Evolutionary conservation across 2,113 vertebrate species (phyloP), one percentile per base, ranked within the genome.

Genomic region (Pungitius pungitius): DNA sequence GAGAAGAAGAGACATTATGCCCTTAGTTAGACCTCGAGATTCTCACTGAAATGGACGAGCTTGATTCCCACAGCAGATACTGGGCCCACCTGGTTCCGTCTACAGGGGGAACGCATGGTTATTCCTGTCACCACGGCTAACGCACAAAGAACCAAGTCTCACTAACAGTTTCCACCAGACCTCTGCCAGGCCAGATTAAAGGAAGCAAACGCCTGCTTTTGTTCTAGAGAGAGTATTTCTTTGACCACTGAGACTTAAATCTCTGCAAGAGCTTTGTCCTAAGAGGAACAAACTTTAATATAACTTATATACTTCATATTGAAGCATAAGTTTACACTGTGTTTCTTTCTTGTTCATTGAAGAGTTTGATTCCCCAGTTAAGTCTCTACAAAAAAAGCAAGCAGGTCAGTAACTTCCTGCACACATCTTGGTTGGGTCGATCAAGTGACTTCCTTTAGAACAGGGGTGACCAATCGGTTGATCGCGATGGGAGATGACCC

Each of bases 121-220:
- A 61, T 14, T 71, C 69, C 45, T 14, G 45, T 78, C 62, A 66
- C 47, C 64, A 76, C 14, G 20, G 60, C 51, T 58, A 73, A 67
- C 43, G 64, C 49, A 66, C 15, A 71, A 40, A 67, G 6, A 75
- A 45, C 37, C 9, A 47, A 51, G 77, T 42, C n/a, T 55, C 43
- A 26, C 6, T 20, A 14, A 30, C 30, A 30, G 60, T 73, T 61
- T 78, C 56, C 24, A 57, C 62, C 43, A 40, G 17, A 49, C 17
- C 37, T 39, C 37, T 39, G 37, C 27, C 20, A 33, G 61, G 33
- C 18, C 69, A 54, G 64, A 39, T 42, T 11, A 3, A 69, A 69
- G 35, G 18, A 20, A 69, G 6, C 18, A 20, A 24, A 54, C 39
- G 57, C n/a, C 54, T n/a, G 47, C 0, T 54, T 54, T 14, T 69